Conservation (phyloP, 2,888 invertebrate genomes). For the Microdon myrmicae region DNA sequence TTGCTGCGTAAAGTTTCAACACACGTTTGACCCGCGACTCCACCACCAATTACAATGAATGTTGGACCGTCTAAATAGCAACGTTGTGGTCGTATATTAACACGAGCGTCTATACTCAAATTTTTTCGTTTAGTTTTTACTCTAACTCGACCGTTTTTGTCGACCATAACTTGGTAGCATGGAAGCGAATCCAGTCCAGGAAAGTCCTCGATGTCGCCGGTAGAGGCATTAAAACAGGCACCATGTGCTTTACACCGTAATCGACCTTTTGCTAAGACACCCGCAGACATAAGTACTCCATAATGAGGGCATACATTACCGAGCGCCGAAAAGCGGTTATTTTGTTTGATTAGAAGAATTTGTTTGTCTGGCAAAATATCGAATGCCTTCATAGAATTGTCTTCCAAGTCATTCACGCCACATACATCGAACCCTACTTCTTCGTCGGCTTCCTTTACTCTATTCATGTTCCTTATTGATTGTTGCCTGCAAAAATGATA, state of each 20-base stretch:
- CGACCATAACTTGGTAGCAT: conserved; percentile 78
- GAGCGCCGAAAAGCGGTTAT: too few species aligned
- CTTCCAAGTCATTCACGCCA: too few species aligned
- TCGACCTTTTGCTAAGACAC: conserved; percentile 81
- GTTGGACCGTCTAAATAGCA: conserved; percentile 67
- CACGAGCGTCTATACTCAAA: conserved; percentile 70
- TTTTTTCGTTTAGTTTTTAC: conserved; percentile 70
- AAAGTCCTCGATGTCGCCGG: conserved; percentile 94
- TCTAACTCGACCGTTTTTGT: conserved; percentile 75
- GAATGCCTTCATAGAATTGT: too few species aligned
- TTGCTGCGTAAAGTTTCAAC: conserved; percentile 88
- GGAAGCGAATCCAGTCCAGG: conserved; percentile 93
- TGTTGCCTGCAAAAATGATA: too few species aligned
- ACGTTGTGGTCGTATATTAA: conserved; percentile 70
- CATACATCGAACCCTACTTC: too few species aligned
- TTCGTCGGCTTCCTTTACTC: conserved; percentile 60
- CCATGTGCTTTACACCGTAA: conserved; percentile 94
- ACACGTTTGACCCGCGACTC: conserved; percentile 83
- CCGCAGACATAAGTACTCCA: conserved; percentile 83
- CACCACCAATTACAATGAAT: conserved; percentile 81
- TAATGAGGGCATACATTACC: conserved; percentile 92
- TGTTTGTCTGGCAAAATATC: too few species aligned
- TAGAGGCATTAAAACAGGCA: conserved; percentile 86
- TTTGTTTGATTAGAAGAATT: too few species aligned
- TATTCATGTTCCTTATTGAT: too few species aligned